Evolutionary conservation across 2,888 invertebrate species (phyloP), one percentile per base, ranked within the genome.

Genomic region (Catocala sponsa): DNA sequence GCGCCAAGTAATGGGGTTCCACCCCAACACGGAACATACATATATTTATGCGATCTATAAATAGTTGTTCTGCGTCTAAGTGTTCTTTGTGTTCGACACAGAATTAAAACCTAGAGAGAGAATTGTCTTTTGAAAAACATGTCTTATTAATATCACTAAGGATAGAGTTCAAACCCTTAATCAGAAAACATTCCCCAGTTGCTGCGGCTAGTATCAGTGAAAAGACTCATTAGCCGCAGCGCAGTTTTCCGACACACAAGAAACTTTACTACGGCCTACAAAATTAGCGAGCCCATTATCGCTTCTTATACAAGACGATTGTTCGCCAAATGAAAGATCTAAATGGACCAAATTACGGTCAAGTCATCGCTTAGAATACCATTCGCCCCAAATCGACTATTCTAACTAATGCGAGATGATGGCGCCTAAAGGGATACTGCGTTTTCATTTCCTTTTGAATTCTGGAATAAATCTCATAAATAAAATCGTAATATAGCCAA

Each of bases 321-420:
- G 35, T 50, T 50, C 12, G 32, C 4, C 35, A 33, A 49, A 49
- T 33, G 35, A 50, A 35, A 6, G 33, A 38, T 38, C 35, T 50
- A 50, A 50, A 49, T 49, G 48, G 48, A 6, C 35, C 32, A 35
- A 38, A 50, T 48, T 50, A 35, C 35, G 35, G 50, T 35, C 35
- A 35, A 50, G 13, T 33, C 50, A 35, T 49, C 48, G 15, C 33
- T 10, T 25, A 25, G 44, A 47, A 15, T 25, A 47, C 47, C 47
- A 47, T 25, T 47, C 25, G 7, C 44, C 15, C 11, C n/a, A 48
- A 48, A 48, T 47, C 47, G 47, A 48, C 33, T 11, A 10, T 43
- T 33, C 5, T 11, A 5, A 33, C 25, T 33, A 48, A 46, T 4
- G 35, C 32, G 9, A 44, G 25, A 38, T 25, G 15, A 43, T 44